These are phyloP conservation scores for Castor canadensis DNA, from an alignment of 2,113 vertebrate species.

Conservation along the genomic window DNA sequence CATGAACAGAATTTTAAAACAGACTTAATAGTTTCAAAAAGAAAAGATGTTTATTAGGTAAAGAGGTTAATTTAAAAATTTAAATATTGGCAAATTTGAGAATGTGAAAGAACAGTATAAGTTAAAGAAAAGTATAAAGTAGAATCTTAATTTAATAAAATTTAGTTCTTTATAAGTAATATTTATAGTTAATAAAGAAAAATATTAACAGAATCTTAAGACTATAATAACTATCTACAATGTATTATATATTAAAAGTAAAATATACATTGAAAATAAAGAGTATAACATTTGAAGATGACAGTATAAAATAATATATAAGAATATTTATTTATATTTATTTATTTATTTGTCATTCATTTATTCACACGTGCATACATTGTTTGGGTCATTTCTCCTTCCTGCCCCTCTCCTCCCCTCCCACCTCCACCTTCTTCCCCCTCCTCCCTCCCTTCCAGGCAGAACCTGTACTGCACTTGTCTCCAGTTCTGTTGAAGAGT, in stretches of 20 bases:
- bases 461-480: no score
- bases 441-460: no score
- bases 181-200: not conserved
- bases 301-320: not conserved
- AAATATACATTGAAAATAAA: not conserved
- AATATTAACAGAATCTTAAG: not conserved
- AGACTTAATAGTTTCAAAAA: not conserved
- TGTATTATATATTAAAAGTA: not conserved
- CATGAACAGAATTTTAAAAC: not conserved
- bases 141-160: not conserved
- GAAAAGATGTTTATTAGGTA: not conserved
- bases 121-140: not conserved
- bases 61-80: not conserved
- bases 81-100: not conserved
- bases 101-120: not conserved
- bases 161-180: not conserved
- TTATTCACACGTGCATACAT: no score
- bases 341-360: no score
- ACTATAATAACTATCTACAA: not conserved
- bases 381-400: no score
- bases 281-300: not conserved
- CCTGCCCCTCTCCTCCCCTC: no score
- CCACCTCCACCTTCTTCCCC: no score
- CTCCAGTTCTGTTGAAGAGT: no score
- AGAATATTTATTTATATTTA: not conserved